Base-by-base conservation (phyloP, 2,797 vertebrate genomes). In the Tolypeutes matacus region DNA sequence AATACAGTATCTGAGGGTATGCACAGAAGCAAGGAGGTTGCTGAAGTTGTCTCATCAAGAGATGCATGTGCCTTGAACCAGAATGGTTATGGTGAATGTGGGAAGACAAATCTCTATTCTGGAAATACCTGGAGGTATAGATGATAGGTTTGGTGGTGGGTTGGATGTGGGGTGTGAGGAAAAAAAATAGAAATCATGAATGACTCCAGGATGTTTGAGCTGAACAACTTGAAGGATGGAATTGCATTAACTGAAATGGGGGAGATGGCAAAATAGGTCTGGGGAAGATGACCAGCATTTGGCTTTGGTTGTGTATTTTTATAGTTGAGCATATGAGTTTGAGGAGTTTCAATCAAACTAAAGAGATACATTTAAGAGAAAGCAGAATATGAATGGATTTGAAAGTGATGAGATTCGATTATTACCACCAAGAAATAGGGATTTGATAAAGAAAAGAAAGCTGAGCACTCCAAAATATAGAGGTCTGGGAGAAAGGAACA, bases 271-370 rank as follows among this genome's bases (percentile, higher is more conserved):
- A 90, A 62, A 31, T 9, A 81, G 8, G 25, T 85, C 70, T 81
- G 31, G 42, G 36, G 2, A 78, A 12, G 58, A 42, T 65, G 42
- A 29, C 86, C 42, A 85, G 39, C 69, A 21, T n/a, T 67, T 67
- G n/a, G n/a, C 86, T 91, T 86, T 76, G 15, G 27, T 23, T 80
- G 62, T 17, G 1, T 65, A 78, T 2, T 73, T 69, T 10, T 34
- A 9, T 75, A 78, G 86, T 3, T 77, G 53, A 75, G 65, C 78
- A 78, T 75, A 78, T 93, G 34, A 70, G 27, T 78, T 88, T 91
- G 18, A 53, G 8, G 3, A 69, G 3, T 81, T 64, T 93, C 56
- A 53, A 93, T 93, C 56, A 53, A 93, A 36, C 29, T 56, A 34
- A 8, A 81, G 29, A 90, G 89, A 58, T 21, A 82, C 0, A 51